A percentile compares a stretch with the other conserved stretches of the same genome.
phyloP scores from a whole-genome alignment of 2,888 invertebrate genomes.

The Orthonychiurus folsomi region DNA sequence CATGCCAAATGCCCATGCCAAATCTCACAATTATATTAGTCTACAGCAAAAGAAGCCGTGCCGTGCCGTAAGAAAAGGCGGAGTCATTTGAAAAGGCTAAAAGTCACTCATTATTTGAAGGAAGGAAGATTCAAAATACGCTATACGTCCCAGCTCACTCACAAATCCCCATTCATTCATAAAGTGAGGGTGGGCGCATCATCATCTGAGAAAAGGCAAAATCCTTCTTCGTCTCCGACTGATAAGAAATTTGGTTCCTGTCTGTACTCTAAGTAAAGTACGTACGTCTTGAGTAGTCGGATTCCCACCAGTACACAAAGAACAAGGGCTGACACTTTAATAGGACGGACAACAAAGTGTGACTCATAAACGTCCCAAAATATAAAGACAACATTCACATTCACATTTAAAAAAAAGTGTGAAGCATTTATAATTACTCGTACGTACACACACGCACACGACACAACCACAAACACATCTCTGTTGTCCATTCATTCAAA shows the following conservation, averaged over 20 bases:
- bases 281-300: neutral
- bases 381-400: neutral
- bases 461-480: too few species aligned
- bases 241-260: neutral
- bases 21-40: too few species aligned
- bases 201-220: neutral
- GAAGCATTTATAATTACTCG: neutral
- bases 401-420: neutral
- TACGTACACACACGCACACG: too few species aligned
- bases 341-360: neutral
- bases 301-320: neutral
- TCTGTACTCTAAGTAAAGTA: neutral
- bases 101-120: neutral
- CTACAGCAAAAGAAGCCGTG: neutral
- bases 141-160: neutral
- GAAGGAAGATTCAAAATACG: neutral
- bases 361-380: too few species aligned
- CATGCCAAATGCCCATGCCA: too few species aligned
- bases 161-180: neutral
- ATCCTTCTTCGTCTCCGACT: neutral
- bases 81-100: neutral
- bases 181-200: neutral
- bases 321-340: neutral
- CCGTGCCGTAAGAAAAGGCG: neutral
- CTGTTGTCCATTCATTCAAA: neutral